A percentile compares a stretch with the other conserved stretches of the same genome.
Evolutionary conservation across 2,113 vertebrate species (phyloP).

Genomic region (Salvelinus fontinalis): DNA sequence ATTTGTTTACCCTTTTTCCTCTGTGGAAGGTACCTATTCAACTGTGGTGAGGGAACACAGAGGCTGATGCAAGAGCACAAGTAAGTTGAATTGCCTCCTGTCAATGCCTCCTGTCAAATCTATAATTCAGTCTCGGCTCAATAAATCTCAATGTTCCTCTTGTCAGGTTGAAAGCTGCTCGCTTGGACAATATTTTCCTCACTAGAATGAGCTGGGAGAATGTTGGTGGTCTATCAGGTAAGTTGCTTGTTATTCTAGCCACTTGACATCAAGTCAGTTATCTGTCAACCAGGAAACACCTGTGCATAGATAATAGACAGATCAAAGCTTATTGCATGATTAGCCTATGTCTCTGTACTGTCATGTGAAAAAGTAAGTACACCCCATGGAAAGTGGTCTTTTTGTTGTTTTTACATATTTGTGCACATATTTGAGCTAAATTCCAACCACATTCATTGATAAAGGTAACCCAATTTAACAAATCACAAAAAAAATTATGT

Average conservation of each 20-base stretch:
- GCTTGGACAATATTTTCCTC: slow-evolving; percentile 89
- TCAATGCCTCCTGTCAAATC: neutral
- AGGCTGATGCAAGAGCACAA: slow-evolving; percentile 96
- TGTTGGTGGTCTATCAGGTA: slow-evolving; percentile 89
- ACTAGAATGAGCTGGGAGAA: slow-evolving; percentile 89
- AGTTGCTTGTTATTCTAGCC: neutral
- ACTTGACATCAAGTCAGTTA: neutral
- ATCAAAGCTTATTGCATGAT: too few species aligned
- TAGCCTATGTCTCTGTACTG: too few species aligned
- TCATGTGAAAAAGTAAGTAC: too few species aligned
- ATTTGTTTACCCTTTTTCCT: neutral
- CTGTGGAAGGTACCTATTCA: slow-evolving; percentile 86
- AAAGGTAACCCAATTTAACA: too few species aligned
- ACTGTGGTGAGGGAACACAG: slow-evolving; percentile 92
- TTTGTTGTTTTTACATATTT: too few species aligned
- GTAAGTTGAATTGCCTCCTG: slow-evolving; percentile 68
- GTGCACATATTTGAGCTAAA: too few species aligned
- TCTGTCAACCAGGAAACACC: neutral
- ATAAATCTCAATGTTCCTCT: neutral
- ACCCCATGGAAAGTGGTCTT: too few species aligned
- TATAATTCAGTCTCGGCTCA: neutral
- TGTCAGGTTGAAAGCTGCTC: slow-evolving; percentile 82
- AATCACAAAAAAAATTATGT: too few species aligned
- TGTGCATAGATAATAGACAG: neutral
- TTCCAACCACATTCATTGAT: too few species aligned